Conservation (phyloP, 2,113 vertebrate genomes). For the Himantopus leucocephalus region DNA sequence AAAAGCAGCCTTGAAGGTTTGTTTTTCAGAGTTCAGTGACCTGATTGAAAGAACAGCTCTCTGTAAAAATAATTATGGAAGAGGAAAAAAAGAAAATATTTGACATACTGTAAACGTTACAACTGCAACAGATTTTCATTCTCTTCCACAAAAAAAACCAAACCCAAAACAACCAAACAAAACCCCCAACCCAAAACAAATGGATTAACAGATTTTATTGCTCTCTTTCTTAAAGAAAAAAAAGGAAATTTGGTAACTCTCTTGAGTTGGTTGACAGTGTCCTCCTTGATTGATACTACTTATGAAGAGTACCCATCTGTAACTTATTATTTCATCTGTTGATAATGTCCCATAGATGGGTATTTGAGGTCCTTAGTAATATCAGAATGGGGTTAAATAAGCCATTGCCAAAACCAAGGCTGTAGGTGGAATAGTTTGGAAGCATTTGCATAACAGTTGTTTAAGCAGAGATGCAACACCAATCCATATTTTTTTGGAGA, state of each 20-base stretch:
- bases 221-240: neutral
- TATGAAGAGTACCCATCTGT: neutral
- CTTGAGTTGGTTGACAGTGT: neutral
- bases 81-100: neutral
- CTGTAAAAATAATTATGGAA: constrained; percentile 65
- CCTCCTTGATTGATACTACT: neutral
- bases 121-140: constrained; percentile 30
- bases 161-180: neutral
- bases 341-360: neutral
- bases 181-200: neutral
- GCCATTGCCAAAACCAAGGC: neutral
- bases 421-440: neutral
- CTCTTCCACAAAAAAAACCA: neutral
- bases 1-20: constrained; percentile 51
- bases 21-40: constrained; percentile 53
- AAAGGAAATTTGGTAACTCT: neutral
- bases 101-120: constrained; percentile 29
- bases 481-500: neutral
- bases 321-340: neutral
- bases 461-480: neutral
- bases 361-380: neutral
- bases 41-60: constrained; percentile 60
- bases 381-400: neutral
- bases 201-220: neutral
- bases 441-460: neutral